Base-by-base conservation (phyloP, 2,113 vertebrate genomes). In the Cyphomyrus discorhynchus region DNA sequence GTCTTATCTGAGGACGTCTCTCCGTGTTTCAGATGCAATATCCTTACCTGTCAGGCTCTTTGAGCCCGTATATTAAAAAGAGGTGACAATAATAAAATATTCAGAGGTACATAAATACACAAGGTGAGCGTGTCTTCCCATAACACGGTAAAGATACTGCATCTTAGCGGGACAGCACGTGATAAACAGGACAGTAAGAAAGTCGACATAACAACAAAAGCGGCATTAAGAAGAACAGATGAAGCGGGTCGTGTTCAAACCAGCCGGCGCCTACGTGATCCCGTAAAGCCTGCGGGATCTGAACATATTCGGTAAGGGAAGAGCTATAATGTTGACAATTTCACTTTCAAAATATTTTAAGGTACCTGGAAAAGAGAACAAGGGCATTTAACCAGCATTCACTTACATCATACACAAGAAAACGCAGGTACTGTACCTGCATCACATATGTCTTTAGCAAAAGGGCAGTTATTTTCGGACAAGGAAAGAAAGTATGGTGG, bases 231-330 rank as follows among this genome's bases (percentile, higher is more conserved):
- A 92, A 92, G 91, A 7, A 93, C 89, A 91, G n/a, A 27, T 39
- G 93, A 94, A 91, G 82, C 91, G 66, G 92, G 66, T 91, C 90
- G 92, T 91, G 92, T 93, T 93, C 90, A 93, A 93, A 94, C 52
- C 91, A 93, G 88, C 80, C 85, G 91, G 92, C 95, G 95, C 96
- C 95, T 96, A 94, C 62, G 91, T 90, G 92, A 93, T 92, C 91
- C 92, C 91, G 93, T 91, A 92, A 92, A 92, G 92, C 90, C 92
- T 94, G 93, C 90, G 94, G 93, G 91, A 94, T 94, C 95, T 94
- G 93, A 95, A 93, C 91, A 92, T 80, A 91, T 94, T 94, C 94
- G 88, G 93, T 66, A 88, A 89, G 91, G 90, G 92, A 92, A 92
- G 93, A 90, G 62, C 92, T 91, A 89, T 88, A 74, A 93, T 92